These are phyloP conservation scores for Pipa parva DNA, from an alignment of 2,113 vertebrate species.

Conservation along the genomic window DNA sequence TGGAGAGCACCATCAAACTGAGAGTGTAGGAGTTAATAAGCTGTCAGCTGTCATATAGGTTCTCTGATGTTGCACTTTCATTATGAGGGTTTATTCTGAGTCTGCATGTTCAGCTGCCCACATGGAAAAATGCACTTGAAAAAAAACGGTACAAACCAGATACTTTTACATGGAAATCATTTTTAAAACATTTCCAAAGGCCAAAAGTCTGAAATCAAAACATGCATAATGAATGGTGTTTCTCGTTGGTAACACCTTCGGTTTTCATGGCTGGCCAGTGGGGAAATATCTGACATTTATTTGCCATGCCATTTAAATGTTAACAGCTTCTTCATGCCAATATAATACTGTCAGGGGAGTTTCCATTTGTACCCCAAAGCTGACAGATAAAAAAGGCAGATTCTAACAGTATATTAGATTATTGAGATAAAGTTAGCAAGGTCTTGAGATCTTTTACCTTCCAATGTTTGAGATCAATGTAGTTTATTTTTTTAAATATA, in stretches of 20 bases:
- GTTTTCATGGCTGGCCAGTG: constrained; percentile 19
- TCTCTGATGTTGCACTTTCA: constrained; percentile 13
- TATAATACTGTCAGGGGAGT: too few species aligned
- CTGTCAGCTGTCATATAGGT: constrained; percentile 1
- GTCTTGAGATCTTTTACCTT: too few species aligned
- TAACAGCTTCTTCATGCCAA: neutral
- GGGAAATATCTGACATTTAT: constrained; percentile 26
- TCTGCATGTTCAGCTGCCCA: constrained; percentile 26
- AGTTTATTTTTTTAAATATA: too few species aligned
- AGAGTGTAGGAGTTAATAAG: constrained; percentile 6
- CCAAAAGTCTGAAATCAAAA: constrained; percentile 37
- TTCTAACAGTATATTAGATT: too few species aligned
- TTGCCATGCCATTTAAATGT: neutral
- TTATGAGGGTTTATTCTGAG: constrained; percentile 25
- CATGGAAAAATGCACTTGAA: constrained; percentile 26
- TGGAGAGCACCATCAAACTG: too few species aligned
- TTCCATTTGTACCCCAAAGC: too few species aligned
- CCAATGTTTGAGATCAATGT: too few species aligned
- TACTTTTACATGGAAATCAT: constrained; percentile 39
- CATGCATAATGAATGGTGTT: constrained; percentile 21
- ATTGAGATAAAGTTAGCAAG: too few species aligned
- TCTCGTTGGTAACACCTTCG: constrained; percentile 19
- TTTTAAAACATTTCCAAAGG: constrained; percentile 31
- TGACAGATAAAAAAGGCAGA: too few species aligned
- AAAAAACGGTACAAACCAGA: constrained; percentile 21